Base-by-base conservation (phyloP, 2,113 vertebrate species). In the Galemys pyrenaicus region DNA sequence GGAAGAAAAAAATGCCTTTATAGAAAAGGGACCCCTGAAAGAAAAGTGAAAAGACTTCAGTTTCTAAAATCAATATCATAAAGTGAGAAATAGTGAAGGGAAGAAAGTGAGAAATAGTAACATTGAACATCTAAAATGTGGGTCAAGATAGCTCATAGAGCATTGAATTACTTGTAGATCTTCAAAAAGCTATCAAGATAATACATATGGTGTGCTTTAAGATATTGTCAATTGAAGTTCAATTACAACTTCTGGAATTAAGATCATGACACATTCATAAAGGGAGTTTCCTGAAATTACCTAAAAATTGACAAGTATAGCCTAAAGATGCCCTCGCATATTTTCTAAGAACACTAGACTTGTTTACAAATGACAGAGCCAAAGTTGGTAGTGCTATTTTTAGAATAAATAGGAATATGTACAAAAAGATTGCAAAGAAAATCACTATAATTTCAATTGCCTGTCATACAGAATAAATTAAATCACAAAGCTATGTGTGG, bases 101-200 rank as follows among this genome's bases (percentile, higher is more conserved):
- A 87, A 96, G 49, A 91, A 82, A 79, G 56, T 64, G 58, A 86
- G 62, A 88, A 95, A 91, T 68, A 26, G 9, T 82, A 96, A 19
- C 20, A 28, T 89, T 92, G n/a, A 80, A 88, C 9, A 0, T 91
- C 81, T 88, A 88, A 96, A 90, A 37, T n/a, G 39, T 30, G 56
- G 37, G 9, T 46, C 4, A 87, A 49, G 46, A 73, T 44, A 44
- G 44, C 44, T 44, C 44, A 44, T 5, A 44, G 9, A 44, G 9
- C 44, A 44, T 44, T 44, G 44, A 44, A 44, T 44, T 44, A 44
- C 44, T 44, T 44, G 44, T 44, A 44, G 44, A 44, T 44, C 44
- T 44, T 44, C 5, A 44, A 44, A 44, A 44, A 44, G 9, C 44
- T 44, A 44, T 44, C 44, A 44, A 44, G 44, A 44, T 44, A 44